phyloP scores from a whole-genome alignment of 2,797 vertebrate genomes.

The Leptatherina wallacei region DNA sequence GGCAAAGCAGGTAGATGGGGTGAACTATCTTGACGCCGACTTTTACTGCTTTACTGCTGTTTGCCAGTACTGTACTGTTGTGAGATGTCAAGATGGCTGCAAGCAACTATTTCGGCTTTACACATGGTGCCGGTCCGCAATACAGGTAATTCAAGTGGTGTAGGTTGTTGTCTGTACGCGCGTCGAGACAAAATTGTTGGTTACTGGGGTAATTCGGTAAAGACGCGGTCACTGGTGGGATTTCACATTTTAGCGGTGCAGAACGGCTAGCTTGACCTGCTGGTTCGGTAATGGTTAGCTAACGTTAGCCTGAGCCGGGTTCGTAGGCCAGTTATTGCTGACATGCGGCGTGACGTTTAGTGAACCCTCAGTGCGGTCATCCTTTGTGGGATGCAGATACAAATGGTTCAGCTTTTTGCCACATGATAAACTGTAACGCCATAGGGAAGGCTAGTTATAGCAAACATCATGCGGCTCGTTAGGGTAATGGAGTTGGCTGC shows the following conservation, averaged over 20 bases:
- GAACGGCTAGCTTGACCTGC: slow-evolving; percentile 50
- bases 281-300: slow-evolving; percentile 56
- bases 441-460: background rate
- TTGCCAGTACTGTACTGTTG: slow-evolving; percentile 44
- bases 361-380: background rate
- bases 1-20: background rate
- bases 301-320: slow-evolving; percentile 42
- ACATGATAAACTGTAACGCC: too few relatives aligned
- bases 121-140: slow-evolving; percentile 81
- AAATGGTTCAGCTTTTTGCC: background rate
- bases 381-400: background rate
- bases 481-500: background rate
- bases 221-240: background rate
- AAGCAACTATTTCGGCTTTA: slow-evolving; percentile 82
- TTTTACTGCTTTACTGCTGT: slow-evolving; percentile 15
- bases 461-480: background rate
- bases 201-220: background rate
- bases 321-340: slow-evolving; percentile 53
- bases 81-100: slow-evolving; percentile 89
- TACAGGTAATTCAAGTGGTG: slow-evolving; percentile 82
- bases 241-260: slow-evolving; percentile 20
- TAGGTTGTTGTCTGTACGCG: slow-evolving; percentile 37
- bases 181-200: background rate
- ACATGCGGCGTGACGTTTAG: slow-evolving; percentile 28
- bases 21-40: slow-evolving; percentile 58